phyloP scores from a whole-genome alignment of 92 coral and sea anemone species.

The Pocillopora meandrina region DNA sequence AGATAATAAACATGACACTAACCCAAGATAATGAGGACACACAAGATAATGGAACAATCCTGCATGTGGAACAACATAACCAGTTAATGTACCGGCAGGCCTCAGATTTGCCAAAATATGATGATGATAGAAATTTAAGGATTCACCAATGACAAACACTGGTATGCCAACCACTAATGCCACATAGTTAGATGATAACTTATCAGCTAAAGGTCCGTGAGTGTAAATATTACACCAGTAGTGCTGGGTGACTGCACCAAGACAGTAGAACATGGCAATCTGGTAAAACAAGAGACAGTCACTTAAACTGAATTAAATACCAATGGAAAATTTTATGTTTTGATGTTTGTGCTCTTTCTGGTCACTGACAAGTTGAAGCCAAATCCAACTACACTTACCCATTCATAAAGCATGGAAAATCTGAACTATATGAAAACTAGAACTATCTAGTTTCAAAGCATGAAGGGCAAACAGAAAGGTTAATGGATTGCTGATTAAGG shows the following conservation, averaged over 20 bases:
- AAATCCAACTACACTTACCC: too few species aligned
- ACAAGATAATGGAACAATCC: conserved; percentile 70
- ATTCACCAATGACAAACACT: conserved; percentile 62
- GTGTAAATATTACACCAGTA: conserved; percentile 86
- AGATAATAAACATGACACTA: conserved; percentile 4
- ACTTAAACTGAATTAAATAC: not conserved
- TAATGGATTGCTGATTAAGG: too few species aligned
- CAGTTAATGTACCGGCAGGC: conserved; percentile 58
- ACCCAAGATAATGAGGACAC: conserved; percentile 90
- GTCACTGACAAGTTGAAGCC: too few species aligned
- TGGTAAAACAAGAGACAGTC: conserved; percentile 3
- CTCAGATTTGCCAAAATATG: conserved; percentile 59
- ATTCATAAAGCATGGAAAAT: too few species aligned
- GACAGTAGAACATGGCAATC: conserved; percentile 59
- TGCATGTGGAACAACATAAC: conserved; percentile 70
- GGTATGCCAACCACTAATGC: conserved; percentile 52
- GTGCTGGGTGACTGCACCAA: conserved; percentile 81
- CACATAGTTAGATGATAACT: conserved; percentile 57
- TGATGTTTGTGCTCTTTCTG: too few species aligned
- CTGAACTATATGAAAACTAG: too few species aligned
- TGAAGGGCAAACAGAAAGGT: too few species aligned
- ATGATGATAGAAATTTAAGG: conserved; percentile 71
- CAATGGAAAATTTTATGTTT: too few species aligned
- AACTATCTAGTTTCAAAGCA: too few species aligned
- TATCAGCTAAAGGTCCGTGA: conserved; percentile 35